Conservation (phyloP, 2,113 vertebrate genomes). For the Ondatra zibethicus region DNA sequence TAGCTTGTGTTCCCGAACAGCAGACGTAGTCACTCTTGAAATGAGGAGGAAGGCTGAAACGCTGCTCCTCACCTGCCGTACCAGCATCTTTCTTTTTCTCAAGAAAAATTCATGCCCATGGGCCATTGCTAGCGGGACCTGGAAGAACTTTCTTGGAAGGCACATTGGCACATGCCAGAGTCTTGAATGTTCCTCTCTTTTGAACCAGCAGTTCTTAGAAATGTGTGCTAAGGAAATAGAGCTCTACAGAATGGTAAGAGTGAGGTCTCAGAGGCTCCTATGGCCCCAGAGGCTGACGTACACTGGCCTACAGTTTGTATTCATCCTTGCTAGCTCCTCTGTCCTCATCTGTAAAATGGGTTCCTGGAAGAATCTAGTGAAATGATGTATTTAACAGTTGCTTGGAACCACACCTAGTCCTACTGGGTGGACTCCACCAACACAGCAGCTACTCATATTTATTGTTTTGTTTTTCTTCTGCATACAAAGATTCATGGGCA, state of each 20-base stretch:
- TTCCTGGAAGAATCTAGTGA: neutral
- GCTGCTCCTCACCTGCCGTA: neutral
- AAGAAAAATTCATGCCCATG: neutral
- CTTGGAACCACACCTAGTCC: neutral
- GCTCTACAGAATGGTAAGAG: neutral
- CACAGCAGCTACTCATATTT: neutral
- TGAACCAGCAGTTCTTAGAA: conserved; percentile 27
- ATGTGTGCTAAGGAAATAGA: neutral
- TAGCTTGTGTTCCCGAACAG: neutral
- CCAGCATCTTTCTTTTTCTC: neutral
- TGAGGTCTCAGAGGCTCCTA: neutral
- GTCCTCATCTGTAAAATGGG: conserved; percentile 36
- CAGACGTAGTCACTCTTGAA: neutral
- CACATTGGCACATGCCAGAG: neutral
- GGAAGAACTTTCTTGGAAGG: conserved; percentile 14
- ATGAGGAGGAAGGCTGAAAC: neutral
- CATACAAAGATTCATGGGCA: neutral
- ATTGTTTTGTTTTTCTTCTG: conserved; percentile 1
- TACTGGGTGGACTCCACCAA: neutral
- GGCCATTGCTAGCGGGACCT: neutral
- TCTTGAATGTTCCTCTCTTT: conserved; percentile 19
- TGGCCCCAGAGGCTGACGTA: neutral
- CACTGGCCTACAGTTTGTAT: neutral
- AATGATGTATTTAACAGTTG: neutral
- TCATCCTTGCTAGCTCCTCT: neutral